A percentile compares a stretch with the other conserved stretches of the same genome.
Conservation (phyloP, 2,797 vertebrate species). For the Onychomys leucogaster region DNA sequence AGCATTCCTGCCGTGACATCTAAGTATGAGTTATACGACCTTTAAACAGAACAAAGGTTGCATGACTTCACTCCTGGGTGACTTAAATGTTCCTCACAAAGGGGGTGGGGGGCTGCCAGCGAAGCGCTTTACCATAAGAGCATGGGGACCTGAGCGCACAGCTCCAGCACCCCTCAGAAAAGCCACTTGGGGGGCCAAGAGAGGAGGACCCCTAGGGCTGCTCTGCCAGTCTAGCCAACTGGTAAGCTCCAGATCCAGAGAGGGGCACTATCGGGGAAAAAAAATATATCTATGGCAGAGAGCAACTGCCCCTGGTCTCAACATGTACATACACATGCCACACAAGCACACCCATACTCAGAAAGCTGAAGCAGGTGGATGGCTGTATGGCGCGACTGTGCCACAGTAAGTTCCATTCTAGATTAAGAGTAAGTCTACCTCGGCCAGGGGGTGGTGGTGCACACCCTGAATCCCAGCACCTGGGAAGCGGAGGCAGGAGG, state of each 20-base stretch:
- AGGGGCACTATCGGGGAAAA: not conserved
- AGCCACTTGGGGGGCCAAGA: not conserved
- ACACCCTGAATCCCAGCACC: not conserved
- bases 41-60: slow-evolving; percentile 14
- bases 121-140: not conserved
- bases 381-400: not conserved
- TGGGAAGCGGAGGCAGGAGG: not conserved
- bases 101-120: not conserved
- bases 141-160: not conserved
- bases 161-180: not conserved
- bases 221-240: not conserved
- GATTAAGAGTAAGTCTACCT: not conserved
- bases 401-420: not conserved
- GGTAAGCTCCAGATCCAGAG: not conserved
- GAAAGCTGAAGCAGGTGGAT: not conserved
- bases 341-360: not conserved
- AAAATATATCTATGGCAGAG: not conserved
- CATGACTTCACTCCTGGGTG: not conserved
- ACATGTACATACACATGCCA: not conserved
- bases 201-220: not conserved
- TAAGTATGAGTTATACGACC: not conserved
- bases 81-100: not conserved
- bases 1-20: not conserved
- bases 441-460: not conserved
- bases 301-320: not conserved